phyloP scores from a whole-genome alignment of 2,888 invertebrate genomes.

The Tenthredo notha region DNA sequence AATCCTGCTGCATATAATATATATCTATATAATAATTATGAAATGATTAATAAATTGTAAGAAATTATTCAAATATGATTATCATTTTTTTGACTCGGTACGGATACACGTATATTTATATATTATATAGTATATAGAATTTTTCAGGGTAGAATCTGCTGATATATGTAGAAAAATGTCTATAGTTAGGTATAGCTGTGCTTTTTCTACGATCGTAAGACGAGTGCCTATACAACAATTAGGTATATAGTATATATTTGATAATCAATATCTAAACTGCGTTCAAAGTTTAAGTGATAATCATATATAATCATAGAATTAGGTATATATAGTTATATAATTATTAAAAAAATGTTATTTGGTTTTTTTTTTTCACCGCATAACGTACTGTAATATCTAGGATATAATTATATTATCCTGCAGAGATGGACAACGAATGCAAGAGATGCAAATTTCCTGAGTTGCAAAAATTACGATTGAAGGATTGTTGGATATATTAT shows the following conservation, averaged over 20 bases:
- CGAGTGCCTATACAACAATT: background rate
- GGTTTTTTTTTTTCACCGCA: background rate
- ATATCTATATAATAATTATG: background rate
- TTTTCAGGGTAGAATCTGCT: background rate
- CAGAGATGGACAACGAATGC: background rate
- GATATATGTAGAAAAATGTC: background rate
- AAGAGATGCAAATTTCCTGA: conserved; percentile 14
- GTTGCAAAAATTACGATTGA: conserved; percentile 1
- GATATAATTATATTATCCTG: background rate
- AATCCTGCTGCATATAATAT: background rate
- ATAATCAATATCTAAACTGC: background rate
- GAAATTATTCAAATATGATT: background rate
- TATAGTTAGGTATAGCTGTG: background rate
- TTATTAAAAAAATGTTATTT: background rate
- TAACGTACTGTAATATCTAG: background rate
- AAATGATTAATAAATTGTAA: background rate
- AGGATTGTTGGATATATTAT: background rate
- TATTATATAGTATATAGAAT: background rate
- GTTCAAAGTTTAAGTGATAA: background rate
- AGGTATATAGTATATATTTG: background rate
- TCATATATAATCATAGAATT: background rate
- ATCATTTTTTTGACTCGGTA: background rate
- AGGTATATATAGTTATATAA: background rate
- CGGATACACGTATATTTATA: background rate
- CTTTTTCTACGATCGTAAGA: conserved; percentile 2